phyloP scores from a whole-genome alignment of 2,888 invertebrate genomes.

The Chesias legatella region DNA sequence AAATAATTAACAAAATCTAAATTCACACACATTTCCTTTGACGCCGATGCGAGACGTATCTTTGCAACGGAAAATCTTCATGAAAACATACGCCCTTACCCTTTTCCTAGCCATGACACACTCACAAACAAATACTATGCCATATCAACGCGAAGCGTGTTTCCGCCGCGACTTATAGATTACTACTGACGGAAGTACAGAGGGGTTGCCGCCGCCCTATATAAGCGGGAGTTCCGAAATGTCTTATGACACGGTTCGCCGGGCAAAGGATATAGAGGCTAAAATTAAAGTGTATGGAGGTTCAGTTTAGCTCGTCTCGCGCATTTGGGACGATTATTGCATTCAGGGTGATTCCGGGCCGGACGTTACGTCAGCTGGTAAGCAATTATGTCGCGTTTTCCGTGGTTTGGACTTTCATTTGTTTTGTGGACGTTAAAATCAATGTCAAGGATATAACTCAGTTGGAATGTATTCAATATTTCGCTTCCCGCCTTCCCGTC shows the following conservation, averaged over 20 bases:
- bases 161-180: slow-evolving; percentile 38
- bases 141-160: slow-evolving; percentile 33
- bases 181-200: slow-evolving; percentile 48
- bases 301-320: slow-evolving; percentile 16
- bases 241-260: slow-evolving; percentile 37
- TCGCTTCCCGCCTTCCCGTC: background rate
- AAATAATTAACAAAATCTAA: background rate
- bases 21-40: slow-evolving; percentile 23
- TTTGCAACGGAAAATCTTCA: slow-evolving; percentile 27
- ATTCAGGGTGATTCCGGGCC: slow-evolving; percentile 16
- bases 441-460: slow-evolving; percentile 17
- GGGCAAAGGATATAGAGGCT: slow-evolving; percentile 28
- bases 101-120: slow-evolving; percentile 67
- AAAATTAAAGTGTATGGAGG: slow-evolving; percentile 23
- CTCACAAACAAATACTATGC: slow-evolving; percentile 17
- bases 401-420: slow-evolving; percentile 16
- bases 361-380: slow-evolving; percentile 30
- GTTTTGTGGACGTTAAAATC: slow-evolving; percentile 13
- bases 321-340: slow-evolving; percentile 20
- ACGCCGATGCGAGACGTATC: slow-evolving; percentile 18
- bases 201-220: slow-evolving; percentile 59
- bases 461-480: slow-evolving; percentile 4
- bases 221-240: slow-evolving; percentile 38
- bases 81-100: slow-evolving; percentile 51
- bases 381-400: slow-evolving; percentile 23